Evolutionary conservation across 2,113 vertebrate genomes (phyloP).

Genomic region (Lathamus discolor): DNA sequence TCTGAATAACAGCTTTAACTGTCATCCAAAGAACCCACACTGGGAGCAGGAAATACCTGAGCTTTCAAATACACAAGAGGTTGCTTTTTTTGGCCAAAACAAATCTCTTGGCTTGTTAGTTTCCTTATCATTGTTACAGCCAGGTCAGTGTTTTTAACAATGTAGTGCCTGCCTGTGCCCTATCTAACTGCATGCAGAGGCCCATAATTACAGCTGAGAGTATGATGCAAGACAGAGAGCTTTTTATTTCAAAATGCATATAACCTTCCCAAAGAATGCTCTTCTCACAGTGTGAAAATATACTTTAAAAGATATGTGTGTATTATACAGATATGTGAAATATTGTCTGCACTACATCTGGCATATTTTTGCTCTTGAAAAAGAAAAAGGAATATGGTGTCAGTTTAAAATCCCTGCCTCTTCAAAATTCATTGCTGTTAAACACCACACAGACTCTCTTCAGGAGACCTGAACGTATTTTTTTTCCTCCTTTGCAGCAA

Average conservation of each 20-base stretch:
- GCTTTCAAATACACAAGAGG: not conserved
- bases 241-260: constrained; percentile 3
- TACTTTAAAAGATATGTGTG: not conserved
- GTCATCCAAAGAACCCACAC: rapidly evolving
- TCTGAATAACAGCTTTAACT: not conserved
- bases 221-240: not conserved
- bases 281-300: not conserved
- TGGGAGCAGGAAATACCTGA: not conserved
- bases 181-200: not conserved
- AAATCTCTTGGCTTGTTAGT: not conserved
- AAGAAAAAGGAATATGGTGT: not conserved
- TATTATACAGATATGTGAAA: not conserved
- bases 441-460: constrained; percentile 53
- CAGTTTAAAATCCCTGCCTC: constrained; percentile 31
- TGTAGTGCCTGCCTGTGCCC: not conserved
- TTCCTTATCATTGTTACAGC: not conserved
- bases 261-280: not conserved
- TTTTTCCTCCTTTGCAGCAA: constrained; percentile 69
- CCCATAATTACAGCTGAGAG: not conserved
- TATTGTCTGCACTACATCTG: not conserved
- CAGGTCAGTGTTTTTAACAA: not conserved
- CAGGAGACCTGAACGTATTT: constrained; percentile 47
- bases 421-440: constrained; percentile 64
- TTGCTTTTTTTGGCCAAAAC: not conserved
- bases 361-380: not conserved